These are phyloP conservation scores for Chrysotoxum bicinctum DNA, from an alignment of 2,888 invertebrate species.

Conservation along the genomic window DNA sequence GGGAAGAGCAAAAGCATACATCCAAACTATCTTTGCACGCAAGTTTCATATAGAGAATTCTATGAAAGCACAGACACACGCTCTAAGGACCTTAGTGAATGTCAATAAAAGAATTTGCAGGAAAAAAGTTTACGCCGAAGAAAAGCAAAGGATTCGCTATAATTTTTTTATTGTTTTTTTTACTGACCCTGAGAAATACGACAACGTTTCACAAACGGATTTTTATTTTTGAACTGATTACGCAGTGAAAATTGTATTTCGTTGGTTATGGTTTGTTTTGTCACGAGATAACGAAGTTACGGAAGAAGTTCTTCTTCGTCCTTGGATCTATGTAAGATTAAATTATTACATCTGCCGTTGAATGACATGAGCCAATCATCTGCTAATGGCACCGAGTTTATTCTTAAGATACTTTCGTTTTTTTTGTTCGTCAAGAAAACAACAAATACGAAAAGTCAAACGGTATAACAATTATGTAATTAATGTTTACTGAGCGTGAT, in stretches of 20 bases:
- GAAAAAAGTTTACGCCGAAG: not conserved
- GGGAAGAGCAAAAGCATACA: not conserved
- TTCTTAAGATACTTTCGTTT: not conserved
- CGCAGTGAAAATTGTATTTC: not conserved
- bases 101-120: conserved; percentile 1
- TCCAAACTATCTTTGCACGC: not conserved
- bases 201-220: not conserved
- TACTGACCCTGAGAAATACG: not conserved
- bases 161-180: not conserved
- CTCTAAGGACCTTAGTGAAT: not conserved
- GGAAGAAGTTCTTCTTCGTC: not conserved
- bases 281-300: conserved; percentile 4
- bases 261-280: not conserved
- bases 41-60: not conserved
- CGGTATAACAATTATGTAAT: not conserved
- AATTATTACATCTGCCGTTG: not conserved
- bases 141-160: not conserved
- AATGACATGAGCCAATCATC: not conserved
- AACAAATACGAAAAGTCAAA: not conserved
- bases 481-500: not conserved
- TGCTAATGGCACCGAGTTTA: not conserved
- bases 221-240: not conserved
- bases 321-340: too few relatives aligned
- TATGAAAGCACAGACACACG: not conserved
- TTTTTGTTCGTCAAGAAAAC: not conserved